Evolutionary conservation across 2,113 vertebrate genomes (phyloP), one percentile per base, ranked within the genome.

Genomic region (Atrichornis clamosus): DNA sequence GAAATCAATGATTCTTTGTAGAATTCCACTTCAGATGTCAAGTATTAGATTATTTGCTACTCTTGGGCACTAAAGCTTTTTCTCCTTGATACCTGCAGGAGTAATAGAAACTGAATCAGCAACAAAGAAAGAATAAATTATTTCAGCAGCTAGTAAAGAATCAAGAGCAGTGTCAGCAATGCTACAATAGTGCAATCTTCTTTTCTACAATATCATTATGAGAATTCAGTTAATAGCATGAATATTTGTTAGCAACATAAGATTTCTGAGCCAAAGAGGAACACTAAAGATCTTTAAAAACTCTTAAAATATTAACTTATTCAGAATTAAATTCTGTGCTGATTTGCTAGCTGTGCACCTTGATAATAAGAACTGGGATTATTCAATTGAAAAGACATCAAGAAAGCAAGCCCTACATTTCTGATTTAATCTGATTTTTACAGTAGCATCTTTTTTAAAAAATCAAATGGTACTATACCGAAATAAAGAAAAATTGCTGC

Each of bases 1-100:
- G 16, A 92, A 95, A 96, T 85, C 70, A 81, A 82, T 37, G 26
- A 75, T 93, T 47, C 58, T 87, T 92, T 82, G 78, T 70, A 83
- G 16, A 47, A 86, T 76, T 92, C 18, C 15, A 93, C 26, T 95
- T 93, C 35, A 88, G 62, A 81, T 91, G 64, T n/a, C 32, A 88
- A 94, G 49, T 89, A 41, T 53, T 87, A 50, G 63, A 81, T 6
- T 46, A 85, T n/a, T 85, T 77, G 33, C 3, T 7, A 93, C 15
- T 63, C 75, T 9, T 75, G 7, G 27, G 33, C 35, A 90, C 11
- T 49, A 91, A 77, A 85, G 28, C 24, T 73, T 56, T 73, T 35
- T 49, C 74, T 49, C 63, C 52, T 81, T 78, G 21, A 78, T 82
- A 53, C 5, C 7, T 32, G 11, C 23, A 55, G 44, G 59, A 75